Conservation (phyloP, 2,797 vertebrate species). For the Dicrostonyx torquatus region DNA sequence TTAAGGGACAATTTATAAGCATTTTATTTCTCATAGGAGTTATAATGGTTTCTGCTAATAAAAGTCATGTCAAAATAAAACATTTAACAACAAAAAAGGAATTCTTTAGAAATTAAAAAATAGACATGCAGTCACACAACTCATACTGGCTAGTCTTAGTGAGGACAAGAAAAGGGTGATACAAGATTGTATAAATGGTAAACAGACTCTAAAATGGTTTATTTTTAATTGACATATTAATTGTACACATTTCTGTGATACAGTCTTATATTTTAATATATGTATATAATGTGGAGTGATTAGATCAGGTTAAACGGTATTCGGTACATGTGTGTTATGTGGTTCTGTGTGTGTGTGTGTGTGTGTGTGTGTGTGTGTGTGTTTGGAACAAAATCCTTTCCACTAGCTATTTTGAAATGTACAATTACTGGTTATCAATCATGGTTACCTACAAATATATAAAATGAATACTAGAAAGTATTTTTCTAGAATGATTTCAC, state of each 20-base stretch:
- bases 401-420: background rate
- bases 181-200: background rate
- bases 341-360: background rate
- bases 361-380: background rate
- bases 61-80: slow-evolving; percentile 29
- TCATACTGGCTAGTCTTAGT: background rate
- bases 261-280: background rate
- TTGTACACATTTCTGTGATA: background rate
- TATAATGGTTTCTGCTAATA: slow-evolving; percentile 19
- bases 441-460: background rate
- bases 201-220: background rate
- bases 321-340: background rate
- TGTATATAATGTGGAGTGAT: background rate
- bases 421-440: background rate
- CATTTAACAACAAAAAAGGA: slow-evolving; percentile 30
- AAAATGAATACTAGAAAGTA: background rate
- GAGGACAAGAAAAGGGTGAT: background rate
- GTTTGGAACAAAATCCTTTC: background rate
- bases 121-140: background rate
- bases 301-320: background rate
- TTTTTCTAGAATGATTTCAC: background rate
- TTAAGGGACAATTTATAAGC: background rate
- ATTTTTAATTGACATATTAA: background rate
- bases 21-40: background rate
- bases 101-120: slow-evolving; percentile 34